Conservation (phyloP, 2,888 invertebrate genomes). For the Seira musarum region DNA sequence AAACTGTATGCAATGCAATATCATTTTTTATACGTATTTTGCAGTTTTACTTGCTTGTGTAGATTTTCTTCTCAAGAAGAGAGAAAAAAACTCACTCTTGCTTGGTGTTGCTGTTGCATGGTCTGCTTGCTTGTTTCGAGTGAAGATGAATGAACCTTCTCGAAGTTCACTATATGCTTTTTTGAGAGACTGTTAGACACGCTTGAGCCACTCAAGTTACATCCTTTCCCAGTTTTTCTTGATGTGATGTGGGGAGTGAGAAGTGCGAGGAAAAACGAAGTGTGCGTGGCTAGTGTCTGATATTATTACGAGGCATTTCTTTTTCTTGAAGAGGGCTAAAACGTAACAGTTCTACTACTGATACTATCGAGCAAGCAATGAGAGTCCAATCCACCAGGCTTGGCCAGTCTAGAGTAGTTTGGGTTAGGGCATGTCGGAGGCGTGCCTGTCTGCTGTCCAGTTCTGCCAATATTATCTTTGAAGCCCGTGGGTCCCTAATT, state of each 20-base stretch:
- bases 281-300: slow-evolving; percentile 41
- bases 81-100: slow-evolving; percentile 1
- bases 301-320: slow-evolving; percentile 21
- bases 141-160: slow-evolving; percentile 56
- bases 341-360: neutral
- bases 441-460: too few species aligned
- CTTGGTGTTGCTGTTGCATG: too few species aligned
- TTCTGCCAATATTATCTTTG: too few species aligned
- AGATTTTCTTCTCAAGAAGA: neutral
- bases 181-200: slow-evolving; percentile 57
- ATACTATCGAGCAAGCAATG: neutral
- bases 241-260: slow-evolving; percentile 15
- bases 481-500: too few species aligned
- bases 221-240: slow-evolving; percentile 12
- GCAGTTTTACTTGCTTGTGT: too few species aligned
- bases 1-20: neutral
- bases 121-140: slow-evolving; percentile 4
- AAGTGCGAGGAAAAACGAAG: slow-evolving; percentile 32
- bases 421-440: too few species aligned
- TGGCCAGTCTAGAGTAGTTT: too few species aligned
- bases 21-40: neutral
- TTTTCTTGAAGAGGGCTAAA: neutral
- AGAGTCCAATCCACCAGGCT: too few species aligned
- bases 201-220: slow-evolving; percentile 55
- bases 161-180: slow-evolving; percentile 49